phyloP scores from a whole-genome alignment of 2,888 invertebrate genomes.

The Andrena fulva region DNA sequence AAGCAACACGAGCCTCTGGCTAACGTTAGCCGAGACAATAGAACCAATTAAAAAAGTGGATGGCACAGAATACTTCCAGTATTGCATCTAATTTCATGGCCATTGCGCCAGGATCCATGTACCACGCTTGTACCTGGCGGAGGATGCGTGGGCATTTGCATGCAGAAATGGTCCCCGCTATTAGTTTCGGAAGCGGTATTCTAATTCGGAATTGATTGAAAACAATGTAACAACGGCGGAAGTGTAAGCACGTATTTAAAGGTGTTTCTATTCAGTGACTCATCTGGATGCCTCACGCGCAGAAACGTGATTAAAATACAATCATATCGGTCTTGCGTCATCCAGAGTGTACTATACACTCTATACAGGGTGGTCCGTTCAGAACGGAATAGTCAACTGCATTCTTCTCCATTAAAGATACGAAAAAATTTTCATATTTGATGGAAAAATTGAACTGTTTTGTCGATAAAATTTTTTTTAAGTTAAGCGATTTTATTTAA shows the following conservation, averaged over 20 bases:
- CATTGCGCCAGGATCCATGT: slow-evolving; percentile 17
- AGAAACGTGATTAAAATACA: not conserved
- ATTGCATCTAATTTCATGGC: slow-evolving; percentile 60
- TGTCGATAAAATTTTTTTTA: no score
- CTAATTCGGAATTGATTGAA: no score
- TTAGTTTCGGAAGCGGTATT: slow-evolving; percentile 5
- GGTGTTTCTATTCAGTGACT: slow-evolving; percentile 1
- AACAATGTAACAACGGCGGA: no score
- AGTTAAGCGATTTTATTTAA: no score
- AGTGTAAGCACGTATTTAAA: not conserved
- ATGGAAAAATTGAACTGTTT: not conserved
- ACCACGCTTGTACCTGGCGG: not conserved
- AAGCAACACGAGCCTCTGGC: slow-evolving; percentile 1
- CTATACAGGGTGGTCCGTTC: not conserved
- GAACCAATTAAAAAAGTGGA: slow-evolving; percentile 51
- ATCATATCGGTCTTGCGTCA: slow-evolving; percentile 8
- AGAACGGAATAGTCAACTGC: not conserved
- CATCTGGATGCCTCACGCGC: not conserved
- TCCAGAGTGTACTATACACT: not conserved
- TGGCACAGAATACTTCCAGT: slow-evolving; percentile 29
- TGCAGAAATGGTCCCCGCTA: not conserved
- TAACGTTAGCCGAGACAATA: slow-evolving; percentile 40
- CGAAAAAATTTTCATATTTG: not conserved
- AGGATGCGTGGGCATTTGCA: slow-evolving; percentile 14
- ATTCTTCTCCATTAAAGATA: not conserved